Percentiles rank a stretch among this genome's conserved stretches.
Evolutionary conservation across 2,113 vertebrate species (phyloP).

Genomic region (Corydoras sp.): DNA sequence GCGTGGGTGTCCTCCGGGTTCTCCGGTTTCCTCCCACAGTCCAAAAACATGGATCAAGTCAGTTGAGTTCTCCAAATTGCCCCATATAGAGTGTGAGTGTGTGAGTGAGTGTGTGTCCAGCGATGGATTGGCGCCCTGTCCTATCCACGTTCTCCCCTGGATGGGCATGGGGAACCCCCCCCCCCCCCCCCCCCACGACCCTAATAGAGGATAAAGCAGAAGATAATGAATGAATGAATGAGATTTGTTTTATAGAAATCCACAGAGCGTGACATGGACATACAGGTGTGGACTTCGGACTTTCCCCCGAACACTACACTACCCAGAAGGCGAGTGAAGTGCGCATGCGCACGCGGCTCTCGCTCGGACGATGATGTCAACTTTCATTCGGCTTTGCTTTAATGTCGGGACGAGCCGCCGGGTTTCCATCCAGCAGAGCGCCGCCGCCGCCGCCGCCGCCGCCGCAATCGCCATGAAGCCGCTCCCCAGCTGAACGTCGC

Average conservation of each 20-base stretch:
- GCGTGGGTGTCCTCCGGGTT: too few relatives aligned
- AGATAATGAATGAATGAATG: too few relatives aligned
- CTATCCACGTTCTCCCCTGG: too few relatives aligned
- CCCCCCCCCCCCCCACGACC: too few relatives aligned
- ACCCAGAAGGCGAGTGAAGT: constrained; percentile 22
- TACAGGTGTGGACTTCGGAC: neutral
- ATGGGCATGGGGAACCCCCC: too few relatives aligned
- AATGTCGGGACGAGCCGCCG: constrained; percentile 13
- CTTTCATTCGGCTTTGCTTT: constrained; percentile 30
- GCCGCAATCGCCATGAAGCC: constrained; percentile 5
- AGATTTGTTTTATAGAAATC: neutral
- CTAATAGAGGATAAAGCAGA: too few relatives aligned
- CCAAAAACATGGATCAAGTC: too few relatives aligned
- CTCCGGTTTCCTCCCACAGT: too few relatives aligned
- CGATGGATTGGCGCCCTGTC: too few relatives aligned
- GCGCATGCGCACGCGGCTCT: constrained; percentile 35
- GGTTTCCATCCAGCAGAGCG: neutral
- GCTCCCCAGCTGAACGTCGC: constrained; percentile 13
- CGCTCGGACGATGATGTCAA: constrained; percentile 33
- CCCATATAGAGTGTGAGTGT: too few relatives aligned
- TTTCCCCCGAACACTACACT: constrained; percentile 7
- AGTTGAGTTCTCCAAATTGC: too few relatives aligned
- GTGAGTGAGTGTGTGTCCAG: too few relatives aligned
- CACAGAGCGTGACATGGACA: neutral
- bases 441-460: neutral